phyloP scores from a whole-genome alignment of 92 coral and sea anemone species.

The Anthopleura xanthogrammica region DNA sequence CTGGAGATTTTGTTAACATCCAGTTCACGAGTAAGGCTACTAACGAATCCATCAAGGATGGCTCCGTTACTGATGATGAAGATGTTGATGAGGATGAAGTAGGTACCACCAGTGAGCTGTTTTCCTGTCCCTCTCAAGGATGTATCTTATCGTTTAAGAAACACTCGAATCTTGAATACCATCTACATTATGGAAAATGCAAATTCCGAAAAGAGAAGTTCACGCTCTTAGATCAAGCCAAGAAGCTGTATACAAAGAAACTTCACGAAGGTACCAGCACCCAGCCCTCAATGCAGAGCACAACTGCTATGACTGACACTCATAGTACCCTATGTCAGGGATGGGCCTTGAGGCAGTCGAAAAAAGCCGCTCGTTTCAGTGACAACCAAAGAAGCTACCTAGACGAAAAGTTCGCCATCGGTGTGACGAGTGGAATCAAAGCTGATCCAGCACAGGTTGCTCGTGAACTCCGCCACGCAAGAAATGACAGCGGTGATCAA shows the following conservation, averaged over 20 bases:
- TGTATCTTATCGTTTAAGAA: constrained; percentile 25
- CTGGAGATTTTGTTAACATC: constrained; percentile 18
- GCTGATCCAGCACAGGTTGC: constrained; percentile 53
- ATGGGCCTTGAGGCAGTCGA: constrained; percentile 27
- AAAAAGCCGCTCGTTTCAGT: constrained; percentile 21
- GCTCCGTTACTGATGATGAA: neutral
- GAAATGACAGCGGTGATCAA: constrained; percentile 33
- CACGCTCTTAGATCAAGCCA: constrained; percentile 21
- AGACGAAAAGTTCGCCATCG: constrained; percentile 37
- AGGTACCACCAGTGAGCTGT: constrained; percentile 23
- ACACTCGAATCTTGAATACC: constrained; percentile 25
- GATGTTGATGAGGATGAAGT: constrained; percentile 12
- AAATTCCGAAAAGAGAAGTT: constrained; percentile 10
- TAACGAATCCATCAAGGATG: neutral
- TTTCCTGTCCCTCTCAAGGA: constrained; percentile 51
- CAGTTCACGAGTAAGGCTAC: constrained; percentile 1
- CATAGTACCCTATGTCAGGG: constrained; percentile 15
- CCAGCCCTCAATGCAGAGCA: constrained; percentile 9
- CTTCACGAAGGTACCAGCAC: neutral
- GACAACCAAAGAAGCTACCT: constrained; percentile 28
- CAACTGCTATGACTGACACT: neutral
- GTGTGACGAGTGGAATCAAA: constrained; percentile 40
- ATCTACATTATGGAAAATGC: constrained; percentile 21
- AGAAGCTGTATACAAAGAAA: constrained; percentile 3
- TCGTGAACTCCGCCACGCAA: constrained; percentile 45